Conservation (phyloP, 2,888 invertebrate species). For the Noctua janthe region DNA sequence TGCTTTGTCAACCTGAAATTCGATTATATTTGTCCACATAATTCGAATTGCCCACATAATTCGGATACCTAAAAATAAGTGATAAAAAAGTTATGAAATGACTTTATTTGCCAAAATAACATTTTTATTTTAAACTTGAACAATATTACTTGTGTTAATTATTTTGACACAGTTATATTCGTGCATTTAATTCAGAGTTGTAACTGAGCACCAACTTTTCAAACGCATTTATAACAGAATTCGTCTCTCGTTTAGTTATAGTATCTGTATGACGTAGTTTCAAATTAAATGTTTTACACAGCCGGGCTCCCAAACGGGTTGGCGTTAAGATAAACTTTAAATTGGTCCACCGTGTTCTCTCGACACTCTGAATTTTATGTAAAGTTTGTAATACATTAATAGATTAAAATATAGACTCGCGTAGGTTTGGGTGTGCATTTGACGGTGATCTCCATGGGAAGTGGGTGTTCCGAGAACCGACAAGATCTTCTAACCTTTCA, state of each 20-base stretch:
- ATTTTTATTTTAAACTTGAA: constrained; percentile 4
- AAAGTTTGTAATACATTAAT: constrained; percentile 55
- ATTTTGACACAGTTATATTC: constrained; percentile 25
- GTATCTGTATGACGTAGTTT: constrained; percentile 49
- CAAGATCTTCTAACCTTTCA: background rate
- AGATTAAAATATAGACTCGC: constrained; percentile 41
- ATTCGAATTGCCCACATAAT: background rate
- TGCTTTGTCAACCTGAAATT: background rate
- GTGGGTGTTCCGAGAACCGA: background rate
- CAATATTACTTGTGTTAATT: constrained; percentile 26
- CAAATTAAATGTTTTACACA: constrained; percentile 62
- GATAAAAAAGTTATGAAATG: background rate
- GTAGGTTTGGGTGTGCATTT: constrained; percentile 19
- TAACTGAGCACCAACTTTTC: constrained; percentile 41
- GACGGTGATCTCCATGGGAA: background rate
- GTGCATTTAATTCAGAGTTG: constrained; percentile 32
- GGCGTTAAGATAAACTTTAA: constrained; percentile 73
- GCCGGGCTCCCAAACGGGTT: constrained; percentile 53
- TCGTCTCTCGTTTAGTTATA: constrained; percentile 49
- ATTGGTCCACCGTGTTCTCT: constrained; percentile 73
- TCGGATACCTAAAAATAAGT: background rate
- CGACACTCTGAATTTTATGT: constrained; percentile 41
- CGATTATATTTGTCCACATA: too few relatives aligned
- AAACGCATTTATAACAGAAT: constrained; percentile 53
- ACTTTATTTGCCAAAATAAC: background rate